phyloP scores from a whole-genome alignment of 2,797 vertebrate genomes.

The Acrocephalus scirpaceus region DNA sequence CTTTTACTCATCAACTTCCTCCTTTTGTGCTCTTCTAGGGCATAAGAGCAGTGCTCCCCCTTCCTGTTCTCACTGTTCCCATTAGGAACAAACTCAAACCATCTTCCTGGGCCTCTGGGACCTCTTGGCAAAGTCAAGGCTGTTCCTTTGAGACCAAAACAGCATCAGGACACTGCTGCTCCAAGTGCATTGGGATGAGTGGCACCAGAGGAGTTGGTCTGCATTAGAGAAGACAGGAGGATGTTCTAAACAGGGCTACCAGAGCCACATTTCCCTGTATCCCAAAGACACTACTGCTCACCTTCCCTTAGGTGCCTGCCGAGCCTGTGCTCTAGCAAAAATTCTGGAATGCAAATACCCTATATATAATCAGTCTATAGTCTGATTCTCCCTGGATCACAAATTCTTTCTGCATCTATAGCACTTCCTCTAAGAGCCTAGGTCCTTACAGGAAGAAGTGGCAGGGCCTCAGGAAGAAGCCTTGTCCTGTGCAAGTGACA shows the following conservation, averaged over 20 bases:
- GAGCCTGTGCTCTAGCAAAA: not conserved
- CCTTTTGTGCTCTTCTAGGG: not conserved
- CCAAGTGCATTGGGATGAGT: fast-evolving
- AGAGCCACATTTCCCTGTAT: not conserved
- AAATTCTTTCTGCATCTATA: not conserved
- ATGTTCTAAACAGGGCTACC: not conserved
- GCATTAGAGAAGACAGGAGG: not conserved
- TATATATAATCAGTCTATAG: not conserved
- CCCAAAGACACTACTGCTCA: fast-evolving
- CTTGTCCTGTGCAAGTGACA: not conserved
- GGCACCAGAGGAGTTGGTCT: not conserved
- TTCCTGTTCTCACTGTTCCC: not conserved
- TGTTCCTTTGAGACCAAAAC: not conserved
- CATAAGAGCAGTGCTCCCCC: not conserved
- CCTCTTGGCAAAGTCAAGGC: not conserved
- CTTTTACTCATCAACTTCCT: not conserved
- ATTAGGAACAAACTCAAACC: not conserved
- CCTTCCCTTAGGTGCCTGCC: not conserved
- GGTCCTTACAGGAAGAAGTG: not conserved
- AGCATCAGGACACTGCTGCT: not conserved
- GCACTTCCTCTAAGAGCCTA: not conserved
- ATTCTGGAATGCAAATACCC: not conserved
- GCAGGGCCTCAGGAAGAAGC: not conserved
- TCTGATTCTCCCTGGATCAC: not conserved
- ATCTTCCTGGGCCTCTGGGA: not conserved